Base-by-base conservation (phyloP, 2,797 vertebrate species). In the Neopelma chrysocephalum region DNA sequence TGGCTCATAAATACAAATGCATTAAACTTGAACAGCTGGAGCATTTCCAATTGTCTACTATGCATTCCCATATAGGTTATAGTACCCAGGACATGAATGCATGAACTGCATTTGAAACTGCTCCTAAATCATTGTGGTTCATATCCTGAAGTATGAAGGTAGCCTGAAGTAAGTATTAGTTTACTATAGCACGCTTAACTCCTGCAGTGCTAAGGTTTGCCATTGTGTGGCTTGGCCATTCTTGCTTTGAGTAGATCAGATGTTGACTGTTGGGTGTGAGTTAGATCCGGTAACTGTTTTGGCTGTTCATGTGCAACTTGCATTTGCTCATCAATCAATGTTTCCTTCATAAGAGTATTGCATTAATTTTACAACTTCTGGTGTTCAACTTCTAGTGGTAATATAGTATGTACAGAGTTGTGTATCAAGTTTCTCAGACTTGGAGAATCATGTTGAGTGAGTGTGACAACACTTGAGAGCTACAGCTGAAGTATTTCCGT, bases 21-120 rank as follows among this genome's bases (percentile, higher is more conserved):
- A 62, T 94, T 90, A 79, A 94, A 86, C 38, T 89, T 82, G 64
- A 96, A 58, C 82, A 94, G 34, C 92, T 97, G 77, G 73, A 79
- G 20, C 65, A 58, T 92, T 97, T 94, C 73, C 73, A 72, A 0
- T 90, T 90, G 62, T 12, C 82, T 90, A 2, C 62, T 61, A 6
- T 51, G 38, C 22, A 11, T 83, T 82, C 65, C 86, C 2, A 0
- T 75, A 23, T 32, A 62, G 51, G 11, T 88, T 81, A 43, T 86
- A 81, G 69, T 83, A 81, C 80, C 27, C 32, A 34, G 62, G 86
- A 61, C 40, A 51, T 15, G 12, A 86, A 72, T 81, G 65, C 45
- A 32, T 76, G 69, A 90, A 58, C 57, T 78, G 69, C 21, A 14
- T 77, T 86, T 81, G 50, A 82, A 79, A 42, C 69, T 23, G 14